These are phyloP conservation scores for Leptobrachium leishanense DNA, from an alignment of 2,113 vertebrate species.

Conservation along the genomic window DNA sequence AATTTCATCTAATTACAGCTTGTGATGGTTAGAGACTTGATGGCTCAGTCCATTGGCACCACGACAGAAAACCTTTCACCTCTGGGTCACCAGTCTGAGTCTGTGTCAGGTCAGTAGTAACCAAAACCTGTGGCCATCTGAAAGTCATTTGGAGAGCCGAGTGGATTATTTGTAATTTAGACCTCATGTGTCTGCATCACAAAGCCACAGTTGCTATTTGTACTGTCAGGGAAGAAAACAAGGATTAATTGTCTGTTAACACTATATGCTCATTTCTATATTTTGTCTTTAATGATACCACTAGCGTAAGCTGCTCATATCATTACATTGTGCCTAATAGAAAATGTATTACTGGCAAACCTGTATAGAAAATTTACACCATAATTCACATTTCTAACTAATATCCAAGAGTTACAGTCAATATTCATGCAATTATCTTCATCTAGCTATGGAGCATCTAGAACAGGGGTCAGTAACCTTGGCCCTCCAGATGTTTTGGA, in stretches of 20 bases:
- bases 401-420: too few species aligned
- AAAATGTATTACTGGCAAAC: too few species aligned
- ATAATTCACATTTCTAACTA: too few species aligned
- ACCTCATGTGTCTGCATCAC: constrained; percentile 34
- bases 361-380: too few species aligned
- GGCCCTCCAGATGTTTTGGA: too few species aligned
- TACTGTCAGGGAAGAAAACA: constrained; percentile 38
- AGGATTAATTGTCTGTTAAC: constrained; percentile 33
- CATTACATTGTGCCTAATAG: not conserved
- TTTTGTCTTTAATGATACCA: not conserved
- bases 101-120: constrained; percentile 43
- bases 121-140: constrained; percentile 44
- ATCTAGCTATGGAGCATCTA: too few species aligned
- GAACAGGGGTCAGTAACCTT: too few species aligned
- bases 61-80: constrained; percentile 35
- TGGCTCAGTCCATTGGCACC: constrained; percentile 43
- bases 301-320: not conserved
- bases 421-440: too few species aligned
- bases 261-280: not conserved
- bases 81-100: constrained; percentile 31
- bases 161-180: constrained; percentile 41
- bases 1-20: constrained; percentile 27
- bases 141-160: constrained; percentile 37
- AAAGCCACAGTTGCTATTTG: constrained; percentile 30
- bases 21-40: constrained; percentile 36